Evolutionary conservation across 2,888 invertebrate species (phyloP), one percentile per base, ranked within the genome.

Genomic region (Agonopterix arenella): DNA sequence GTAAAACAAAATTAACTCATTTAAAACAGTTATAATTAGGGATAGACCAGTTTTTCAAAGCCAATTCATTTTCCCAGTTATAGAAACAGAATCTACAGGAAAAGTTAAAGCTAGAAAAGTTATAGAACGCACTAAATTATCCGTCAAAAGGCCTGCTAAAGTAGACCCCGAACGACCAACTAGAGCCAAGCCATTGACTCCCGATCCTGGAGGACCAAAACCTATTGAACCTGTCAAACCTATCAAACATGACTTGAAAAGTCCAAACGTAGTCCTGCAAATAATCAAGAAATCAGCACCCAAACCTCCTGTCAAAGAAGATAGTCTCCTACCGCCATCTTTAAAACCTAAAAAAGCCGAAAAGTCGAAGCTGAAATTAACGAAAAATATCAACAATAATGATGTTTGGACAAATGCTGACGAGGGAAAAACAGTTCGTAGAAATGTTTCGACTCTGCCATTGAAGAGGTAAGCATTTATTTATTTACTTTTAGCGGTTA

Each of bases 351-450:
- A 74, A 58, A 4, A 4, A 28, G 52, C 63, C 16, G 84, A 80
- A 37, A 76, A 69, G 58, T 68, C 70, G 47, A 71, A 68, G 44
- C 64, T 79, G 42, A 83, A 80, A 68, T 54, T 76, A 36, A 76
- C 77, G 36, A 85, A 85, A 59, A 82, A 78, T 65, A 77, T 88
- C n/a, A 89, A 89, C 54, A 89, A 88, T 60, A 88, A 88, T 60
- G 78, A 80, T 57, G 76, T 84, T 50, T 88, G 86, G 86, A 73
- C 81, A 2, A 77, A 28, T 28, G 28, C 76, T 55, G 75, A 77
- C 16, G 79, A 76, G 62, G 76, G 79, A 49, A 62, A 62, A 44
- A 79, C 57, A 51, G 61, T 60, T 50, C 66, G 70, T 42, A 74
- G 68, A 44, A 79, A 72, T 64, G 62, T 70, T 41, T 64, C 76